phyloP scores from a whole-genome alignment of 53 echinoderm and acorn worm genomes.

The Temnopleurus reevesii region DNA sequence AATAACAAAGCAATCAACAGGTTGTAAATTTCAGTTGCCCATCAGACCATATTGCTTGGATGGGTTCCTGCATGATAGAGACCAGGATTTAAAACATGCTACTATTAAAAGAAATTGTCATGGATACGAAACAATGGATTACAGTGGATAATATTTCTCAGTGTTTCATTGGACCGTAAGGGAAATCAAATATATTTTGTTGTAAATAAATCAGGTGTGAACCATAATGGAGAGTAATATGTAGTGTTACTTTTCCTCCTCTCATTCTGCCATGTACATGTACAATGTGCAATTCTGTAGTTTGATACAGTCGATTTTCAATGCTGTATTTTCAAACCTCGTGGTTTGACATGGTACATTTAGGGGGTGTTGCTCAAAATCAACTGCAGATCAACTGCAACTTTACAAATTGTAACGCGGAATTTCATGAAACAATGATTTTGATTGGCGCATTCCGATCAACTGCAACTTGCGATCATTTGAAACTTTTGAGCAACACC shows the following conservation, averaged over 20 bases:
- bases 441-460: too few relatives aligned
- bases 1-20: neutral
- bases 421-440: too few relatives aligned
- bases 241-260: too few relatives aligned
- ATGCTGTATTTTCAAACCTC: neutral
- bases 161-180: neutral
- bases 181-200: neutral
- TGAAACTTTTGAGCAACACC: too few relatives aligned
- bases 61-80: too few relatives aligned
- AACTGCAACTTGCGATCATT: too few relatives aligned
- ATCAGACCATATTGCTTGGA: neutral
- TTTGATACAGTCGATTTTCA: neutral
- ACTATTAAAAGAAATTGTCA: too few relatives aligned
- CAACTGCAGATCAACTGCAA: neutral
- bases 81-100: too few relatives aligned
- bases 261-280: too few relatives aligned
- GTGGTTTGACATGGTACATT: neutral
- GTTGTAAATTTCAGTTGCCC: slow-evolving; percentile 1
- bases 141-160: neutral
- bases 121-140: neutral
- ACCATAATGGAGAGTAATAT: neutral
- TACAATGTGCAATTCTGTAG: too few relatives aligned
- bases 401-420: too few relatives aligned
- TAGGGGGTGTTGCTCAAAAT: neutral
- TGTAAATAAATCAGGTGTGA: slow-evolving; percentile 16